Evolutionary conservation across 2,888 invertebrate species (phyloP).

Genomic region (Drosophila nr. perissopoda): DNA sequence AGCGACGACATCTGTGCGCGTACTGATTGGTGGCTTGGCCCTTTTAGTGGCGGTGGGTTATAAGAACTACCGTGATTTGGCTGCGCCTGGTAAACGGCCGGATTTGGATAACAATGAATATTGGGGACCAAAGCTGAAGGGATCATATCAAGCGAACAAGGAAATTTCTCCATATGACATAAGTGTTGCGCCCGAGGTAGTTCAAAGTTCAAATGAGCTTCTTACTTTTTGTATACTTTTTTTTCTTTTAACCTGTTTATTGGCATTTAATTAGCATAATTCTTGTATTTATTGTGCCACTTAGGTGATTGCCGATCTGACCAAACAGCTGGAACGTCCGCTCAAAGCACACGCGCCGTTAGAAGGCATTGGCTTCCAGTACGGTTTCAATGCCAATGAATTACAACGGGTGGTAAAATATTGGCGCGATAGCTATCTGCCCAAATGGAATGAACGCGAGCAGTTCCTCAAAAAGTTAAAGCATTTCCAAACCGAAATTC

Average conservation of each 20-base stretch:
- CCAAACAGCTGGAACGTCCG: constrained; percentile 87
- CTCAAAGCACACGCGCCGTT: constrained; percentile 87
- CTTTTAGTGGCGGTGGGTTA: constrained; percentile 73
- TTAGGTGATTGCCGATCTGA: constrained; percentile 87
- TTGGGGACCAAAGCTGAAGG: constrained; percentile 82
- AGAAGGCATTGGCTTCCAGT: constrained; percentile 90
- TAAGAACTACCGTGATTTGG: constrained; percentile 78
- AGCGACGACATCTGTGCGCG: constrained; percentile 64
- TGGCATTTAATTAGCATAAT: constrained; percentile 1
- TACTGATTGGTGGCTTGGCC: constrained; percentile 68
- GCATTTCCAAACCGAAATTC: constrained; percentile 91
- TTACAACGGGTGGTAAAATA: constrained; percentile 89
- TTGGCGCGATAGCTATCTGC: constrained; percentile 92
- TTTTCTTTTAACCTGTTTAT: not conserved
- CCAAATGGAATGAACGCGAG: constrained; percentile 89
- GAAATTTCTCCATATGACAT: constrained; percentile 79
- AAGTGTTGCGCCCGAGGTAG: constrained; percentile 74
- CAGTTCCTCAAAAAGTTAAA: constrained; percentile 89
- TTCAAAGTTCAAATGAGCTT: constrained; percentile 14
- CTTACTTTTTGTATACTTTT: not conserved
- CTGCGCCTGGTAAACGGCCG: constrained; percentile 76
- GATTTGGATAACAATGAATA: constrained; percentile 79
- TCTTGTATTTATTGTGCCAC: constrained; percentile 1
- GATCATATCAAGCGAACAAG: constrained; percentile 77
- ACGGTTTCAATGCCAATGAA: constrained; percentile 92